Base-by-base conservation (phyloP, 2,888 invertebrate genomes). In the Ochlodes sylvanus region DNA sequence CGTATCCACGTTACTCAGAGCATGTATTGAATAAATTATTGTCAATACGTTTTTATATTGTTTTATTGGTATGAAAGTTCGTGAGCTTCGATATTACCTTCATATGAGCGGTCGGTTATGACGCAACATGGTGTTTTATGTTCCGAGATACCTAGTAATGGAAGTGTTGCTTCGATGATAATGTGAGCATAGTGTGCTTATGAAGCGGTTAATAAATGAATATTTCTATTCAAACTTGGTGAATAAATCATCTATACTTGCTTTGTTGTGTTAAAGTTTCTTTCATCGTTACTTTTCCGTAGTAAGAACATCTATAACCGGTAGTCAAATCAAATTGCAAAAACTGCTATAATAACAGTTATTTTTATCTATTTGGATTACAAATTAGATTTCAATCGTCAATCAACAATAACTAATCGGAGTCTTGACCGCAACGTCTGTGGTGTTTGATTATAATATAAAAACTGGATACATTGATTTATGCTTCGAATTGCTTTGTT, bases 41-140 rank as follows among this genome's bases (percentile, higher is more conserved):
- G 85, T 85, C 87, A 85, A 87, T 90, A 85, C 82, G 81, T 81
- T 86, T 88, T 89, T 90, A 90, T 91, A 89, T 90, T 91, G 89
- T 92, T 90, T 91, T 92, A 90, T 90, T 86, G 84, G 82, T 87
- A 84, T 77, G 85, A 88, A 89, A 86, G 86, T 81, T 82, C 80
- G 83, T 82, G 85, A 86, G 87, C 81, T 84, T 78, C 72, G 79
- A 81, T 84, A 84, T 85, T 83, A 83, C 79, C 79, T 79, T 80
- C 81, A 81, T 83, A 85, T 80, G 77, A 79, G 79, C 76, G 77
- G 69, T 67, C 73, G 73, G 78, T 76, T 77, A 81, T 87, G 86
- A 83, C 75, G 88, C 83, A 88, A 89, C 79, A 81, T 69, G 68
- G 70, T 71, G 73, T 76, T 84, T 77, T 77, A 77, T 77, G 76